Base-by-base conservation (phyloP, 2,888 invertebrate species). In the Lasioglossum calceatum region DNA sequence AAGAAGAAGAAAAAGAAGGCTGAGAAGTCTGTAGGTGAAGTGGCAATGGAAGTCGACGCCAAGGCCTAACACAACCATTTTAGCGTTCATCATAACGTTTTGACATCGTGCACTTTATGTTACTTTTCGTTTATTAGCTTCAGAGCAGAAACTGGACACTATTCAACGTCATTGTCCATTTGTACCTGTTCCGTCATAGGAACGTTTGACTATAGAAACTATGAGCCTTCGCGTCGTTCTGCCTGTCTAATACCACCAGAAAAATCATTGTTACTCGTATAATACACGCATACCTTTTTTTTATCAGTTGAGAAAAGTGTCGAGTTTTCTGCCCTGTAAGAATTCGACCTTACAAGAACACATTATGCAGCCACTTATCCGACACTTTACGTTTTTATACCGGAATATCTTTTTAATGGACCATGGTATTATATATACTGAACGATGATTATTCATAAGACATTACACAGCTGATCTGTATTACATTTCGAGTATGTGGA, bases 1-100 rank as follows among this genome's bases (percentile, higher is more conserved):
- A 98, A 98, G 96, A 98, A 98, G 96, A 98, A 98, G 97, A 98
- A 98, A 97, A 98, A 98, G 97, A 98, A 98, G 97, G 97, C 97
- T 89, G 97, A 97, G 90, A 97, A 97, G 88, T 96, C 96, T 79
- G 96, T 96, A 90, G 94, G 94, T 81, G 96, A 96, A 88, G 93
- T 94, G 90, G 95, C 96, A n/a, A 96, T 96, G 96, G 96, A 96
- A 95, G 96, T 96, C 39, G 96, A 96, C 93, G 96, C 96, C 84
- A 96, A 94, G 92, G 95, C 94, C 93, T 95, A 95, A 94, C 94
- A 92, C 88, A 83, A 88, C 86, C 82, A 78, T 89, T 89, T 79
- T 82, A 87, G 85, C 70, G 79, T 88, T 85, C 82, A 82, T 87
- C 90, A 92, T 92, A 92, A 93, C 91, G 92, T 90, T 91, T 87